A percentile compares a stretch with the other conserved stretches of the same genome.
These are phyloP conservation scores for Xestia xanthographa DNA, from an alignment of 2,888 invertebrate genomes.

Conservation along the genomic window DNA sequence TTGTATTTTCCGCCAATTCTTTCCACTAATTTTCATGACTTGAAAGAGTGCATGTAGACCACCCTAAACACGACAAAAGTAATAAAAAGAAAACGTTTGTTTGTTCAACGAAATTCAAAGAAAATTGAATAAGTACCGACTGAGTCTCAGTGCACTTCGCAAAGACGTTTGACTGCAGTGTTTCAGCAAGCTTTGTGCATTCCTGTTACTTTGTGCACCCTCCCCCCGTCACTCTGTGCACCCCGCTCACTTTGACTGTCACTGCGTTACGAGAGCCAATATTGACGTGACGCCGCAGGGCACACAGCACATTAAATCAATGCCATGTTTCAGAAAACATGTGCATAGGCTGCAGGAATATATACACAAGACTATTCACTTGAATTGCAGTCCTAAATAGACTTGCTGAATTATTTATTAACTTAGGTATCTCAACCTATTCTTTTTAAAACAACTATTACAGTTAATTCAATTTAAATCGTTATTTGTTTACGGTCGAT, in stretches of 20 bases:
- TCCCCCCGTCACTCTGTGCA: conserved; percentile 21
- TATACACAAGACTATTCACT: not conserved
- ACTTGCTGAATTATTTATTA: too few relatives aligned
- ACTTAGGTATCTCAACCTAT: not conserved
- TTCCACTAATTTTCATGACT: not conserved
- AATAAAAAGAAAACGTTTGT: not conserved
- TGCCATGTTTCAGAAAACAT: not conserved
- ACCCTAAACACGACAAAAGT: not conserved
- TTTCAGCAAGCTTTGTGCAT: conserved; percentile 30
- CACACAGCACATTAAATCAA: conserved; percentile 13
- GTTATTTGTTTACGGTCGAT: not conserved
- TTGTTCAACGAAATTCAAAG: not conserved
- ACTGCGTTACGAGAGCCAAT: conserved; percentile 27
- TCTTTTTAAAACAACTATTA: conserved; percentile 4
- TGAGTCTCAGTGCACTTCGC: not conserved
- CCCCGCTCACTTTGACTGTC: conserved; percentile 20
- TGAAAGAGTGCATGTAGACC: too few relatives aligned
- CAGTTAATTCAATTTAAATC: conserved; percentile 8
- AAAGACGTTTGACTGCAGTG: conserved; percentile 10
- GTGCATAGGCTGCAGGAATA: not conserved
- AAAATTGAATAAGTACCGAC: conserved; percentile 4
- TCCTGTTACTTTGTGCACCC: conserved; percentile 25
- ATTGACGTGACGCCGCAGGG: not conserved
- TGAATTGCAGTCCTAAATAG: not conserved
- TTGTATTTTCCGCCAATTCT: not conserved